Conservation (phyloP, 1,140 invertebrate genomes). For the Linepithema humile region DNA sequence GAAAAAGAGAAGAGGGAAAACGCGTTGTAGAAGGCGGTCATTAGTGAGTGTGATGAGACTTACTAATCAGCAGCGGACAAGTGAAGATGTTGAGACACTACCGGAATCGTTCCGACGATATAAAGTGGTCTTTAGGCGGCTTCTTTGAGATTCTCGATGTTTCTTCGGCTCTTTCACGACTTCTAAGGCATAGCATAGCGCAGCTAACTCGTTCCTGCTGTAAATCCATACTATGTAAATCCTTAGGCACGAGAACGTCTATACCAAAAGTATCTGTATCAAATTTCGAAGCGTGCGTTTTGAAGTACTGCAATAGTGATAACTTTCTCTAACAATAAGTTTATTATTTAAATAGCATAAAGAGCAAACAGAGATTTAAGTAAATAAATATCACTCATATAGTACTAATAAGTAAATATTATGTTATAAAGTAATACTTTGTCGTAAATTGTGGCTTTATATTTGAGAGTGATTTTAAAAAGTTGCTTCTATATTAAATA, state of each 20-base stretch:
- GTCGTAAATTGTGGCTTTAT: background rate
- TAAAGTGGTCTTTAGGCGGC: conserved; percentile 68
- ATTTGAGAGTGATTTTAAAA: background rate
- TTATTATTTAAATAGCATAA: background rate
- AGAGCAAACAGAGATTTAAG: no score
- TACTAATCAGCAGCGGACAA: conserved; percentile 75
- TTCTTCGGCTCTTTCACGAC: conserved; percentile 68
- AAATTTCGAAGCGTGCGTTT: background rate
- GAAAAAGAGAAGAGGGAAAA: background rate
- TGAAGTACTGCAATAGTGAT: background rate
- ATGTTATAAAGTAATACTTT: background rate
- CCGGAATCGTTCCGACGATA: conserved; percentile 72
- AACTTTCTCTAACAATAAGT: background rate
- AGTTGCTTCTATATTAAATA: no score
- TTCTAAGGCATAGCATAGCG: conserved; percentile 72
- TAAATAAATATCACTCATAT: no score
- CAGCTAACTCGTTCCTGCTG: conserved; percentile 33
- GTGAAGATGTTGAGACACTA: conserved; percentile 72
- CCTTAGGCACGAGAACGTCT: background rate
- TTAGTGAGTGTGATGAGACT: conserved; percentile 74
- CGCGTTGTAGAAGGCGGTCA: conserved; percentile 69
- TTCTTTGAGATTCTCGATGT: conserved; percentile 74
- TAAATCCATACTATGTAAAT: background rate
- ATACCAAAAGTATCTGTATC: conserved; percentile 9
- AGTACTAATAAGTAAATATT: no score